Conservation (phyloP, 2,888 invertebrate genomes). For the Flabesymbios commensalis region DNA sequence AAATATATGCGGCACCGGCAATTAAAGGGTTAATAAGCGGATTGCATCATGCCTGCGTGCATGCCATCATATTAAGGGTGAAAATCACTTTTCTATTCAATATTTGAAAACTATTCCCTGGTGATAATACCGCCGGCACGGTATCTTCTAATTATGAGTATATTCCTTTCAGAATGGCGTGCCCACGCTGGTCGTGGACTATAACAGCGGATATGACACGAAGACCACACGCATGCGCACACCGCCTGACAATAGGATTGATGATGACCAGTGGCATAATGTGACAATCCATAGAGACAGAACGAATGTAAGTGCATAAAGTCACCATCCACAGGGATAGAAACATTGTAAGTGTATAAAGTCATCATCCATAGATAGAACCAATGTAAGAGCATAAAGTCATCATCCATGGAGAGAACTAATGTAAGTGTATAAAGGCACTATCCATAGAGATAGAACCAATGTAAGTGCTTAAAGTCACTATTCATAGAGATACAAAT, state of each 20-base stretch:
- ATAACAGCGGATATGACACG: not conserved
- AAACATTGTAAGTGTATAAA: no score
- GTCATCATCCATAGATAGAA: no score
- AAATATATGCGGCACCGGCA: no score
- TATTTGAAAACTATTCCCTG: no score
- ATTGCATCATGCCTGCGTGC: no score
- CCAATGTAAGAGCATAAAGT: no score
- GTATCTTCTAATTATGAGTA: not conserved
- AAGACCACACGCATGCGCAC: not conserved
- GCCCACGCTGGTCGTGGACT: not conserved
- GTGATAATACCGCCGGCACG: not conserved
- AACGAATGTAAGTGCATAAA: conserved; percentile 15
- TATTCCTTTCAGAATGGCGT: not conserved
- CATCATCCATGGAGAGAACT: no score
- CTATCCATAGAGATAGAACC: conserved; percentile 17
- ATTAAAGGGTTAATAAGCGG: no score
- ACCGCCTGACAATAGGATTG: conserved; percentile 5
- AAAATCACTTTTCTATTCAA: no score
- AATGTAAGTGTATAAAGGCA: conserved; percentile 28
- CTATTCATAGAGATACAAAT: no score
- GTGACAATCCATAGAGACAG: conserved; percentile 22
- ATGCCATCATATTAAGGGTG: no score
- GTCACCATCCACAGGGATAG: no score
- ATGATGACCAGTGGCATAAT: conserved; percentile 31
- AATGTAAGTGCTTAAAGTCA: conserved; percentile 16